A percentile compares a stretch with the other conserved stretches of the same genome.
phyloP scores from a whole-genome alignment of 2,888 invertebrate species.

The Tribolium freemani region DNA sequence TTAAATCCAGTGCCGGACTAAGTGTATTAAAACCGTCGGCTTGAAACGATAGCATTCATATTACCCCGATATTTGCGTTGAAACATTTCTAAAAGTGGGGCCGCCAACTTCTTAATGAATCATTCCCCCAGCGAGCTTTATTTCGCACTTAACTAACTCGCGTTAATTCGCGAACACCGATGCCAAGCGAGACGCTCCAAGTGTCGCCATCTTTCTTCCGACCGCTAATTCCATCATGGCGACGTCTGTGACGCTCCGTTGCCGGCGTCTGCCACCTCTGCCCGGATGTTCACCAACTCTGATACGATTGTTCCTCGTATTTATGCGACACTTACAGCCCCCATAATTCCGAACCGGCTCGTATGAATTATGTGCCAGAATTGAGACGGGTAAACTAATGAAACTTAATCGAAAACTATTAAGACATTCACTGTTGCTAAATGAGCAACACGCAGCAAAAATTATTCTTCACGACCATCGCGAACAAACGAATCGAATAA shows the following conservation, averaged over 20 bases:
- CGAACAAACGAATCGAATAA: background rate
- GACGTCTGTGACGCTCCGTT: constrained; percentile 10
- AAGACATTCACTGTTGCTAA: background rate
- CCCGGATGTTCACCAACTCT: constrained; percentile 51
- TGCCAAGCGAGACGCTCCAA: constrained; percentile 45
- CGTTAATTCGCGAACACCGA: constrained; percentile 56
- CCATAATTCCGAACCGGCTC: constrained; percentile 48
- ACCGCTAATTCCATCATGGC: constrained; percentile 37
- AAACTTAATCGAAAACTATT: constrained; percentile 10
- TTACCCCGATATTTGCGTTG: constrained; percentile 55
- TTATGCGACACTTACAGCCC: constrained; percentile 55
- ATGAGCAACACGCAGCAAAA: too few species aligned
- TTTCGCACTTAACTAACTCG: constrained; percentile 58
- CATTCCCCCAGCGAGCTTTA: constrained; percentile 59
- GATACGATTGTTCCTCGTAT: constrained; percentile 55
- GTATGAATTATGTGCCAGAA: constrained; percentile 48
- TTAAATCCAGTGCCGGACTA: constrained; percentile 17
- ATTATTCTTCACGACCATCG: background rate
- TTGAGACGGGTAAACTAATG: background rate
- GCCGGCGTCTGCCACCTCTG: constrained; percentile 28
- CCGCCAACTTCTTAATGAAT: constrained; percentile 60
- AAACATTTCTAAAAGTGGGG: constrained; percentile 48
- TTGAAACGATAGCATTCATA: constrained; percentile 50
- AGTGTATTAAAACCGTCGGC: constrained; percentile 47
- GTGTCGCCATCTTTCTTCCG: constrained; percentile 38